phyloP scores from a whole-genome alignment of 2,797 vertebrate genomes.

The Chaunax sp. region DNA sequence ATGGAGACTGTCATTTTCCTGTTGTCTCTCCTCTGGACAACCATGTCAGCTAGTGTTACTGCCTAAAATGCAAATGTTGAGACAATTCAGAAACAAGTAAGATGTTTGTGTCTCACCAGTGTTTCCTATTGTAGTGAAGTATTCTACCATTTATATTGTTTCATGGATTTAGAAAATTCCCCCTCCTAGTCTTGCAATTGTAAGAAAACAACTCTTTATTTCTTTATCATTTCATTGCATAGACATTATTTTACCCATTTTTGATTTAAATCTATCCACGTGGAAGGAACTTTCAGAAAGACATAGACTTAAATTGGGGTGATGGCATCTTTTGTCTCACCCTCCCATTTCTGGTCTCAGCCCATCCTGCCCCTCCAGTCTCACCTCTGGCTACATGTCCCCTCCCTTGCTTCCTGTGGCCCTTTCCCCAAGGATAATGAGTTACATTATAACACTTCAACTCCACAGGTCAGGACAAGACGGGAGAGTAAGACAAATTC shows the following conservation, averaged over 20 bases:
- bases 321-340: conserved; percentile 13
- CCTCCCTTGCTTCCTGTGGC: conserved; percentile 21
- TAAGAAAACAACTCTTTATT: conserved; percentile 2
- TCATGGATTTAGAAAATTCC: neutral
- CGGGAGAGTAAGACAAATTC: conserved; percentile 23
- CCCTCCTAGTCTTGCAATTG: neutral
- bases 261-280: neutral
- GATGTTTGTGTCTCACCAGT: neutral
- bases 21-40: conserved; percentile 11
- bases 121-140: conserved; percentile 3
- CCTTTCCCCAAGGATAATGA: conserved; percentile 46
- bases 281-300: neutral
- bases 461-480: conserved; percentile 37
- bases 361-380: neutral
- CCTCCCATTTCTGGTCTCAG: conserved; percentile 7
- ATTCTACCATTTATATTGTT: neutral
- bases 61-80: conserved; percentile 17
- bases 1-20: conserved; percentile 7
- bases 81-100: conserved; percentile 3
- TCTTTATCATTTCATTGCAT: no score
- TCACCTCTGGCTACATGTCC: conserved; percentile 31
- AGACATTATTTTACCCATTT: no score
- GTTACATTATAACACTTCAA: conserved; percentile 65
- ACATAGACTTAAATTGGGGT: conserved; percentile 1
- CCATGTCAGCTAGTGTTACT: conserved; percentile 3